phyloP scores from a whole-genome alignment of 2,113 vertebrate species.

The western clawed frog (Xenopus tropicalis) region DNA sequence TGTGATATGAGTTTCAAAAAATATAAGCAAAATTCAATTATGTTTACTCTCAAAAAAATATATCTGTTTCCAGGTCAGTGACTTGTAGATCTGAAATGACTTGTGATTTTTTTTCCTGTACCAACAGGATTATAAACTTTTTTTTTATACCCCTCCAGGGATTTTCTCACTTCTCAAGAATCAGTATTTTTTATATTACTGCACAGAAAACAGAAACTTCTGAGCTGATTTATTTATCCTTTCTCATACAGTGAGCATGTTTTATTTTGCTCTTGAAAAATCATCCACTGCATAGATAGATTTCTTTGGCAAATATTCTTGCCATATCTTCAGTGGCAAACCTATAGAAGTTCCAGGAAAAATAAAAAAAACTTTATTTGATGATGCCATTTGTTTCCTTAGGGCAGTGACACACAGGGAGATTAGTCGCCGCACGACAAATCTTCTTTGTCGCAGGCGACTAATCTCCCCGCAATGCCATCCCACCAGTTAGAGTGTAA shows the following conservation, averaged over 20 bases:
- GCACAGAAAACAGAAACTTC: not conserved
- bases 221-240: not conserved
- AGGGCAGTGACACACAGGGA: too few relatives aligned
- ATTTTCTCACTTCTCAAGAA: slow-evolving; percentile 15
- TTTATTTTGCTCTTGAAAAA: too few relatives aligned
- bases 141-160: slow-evolving; percentile 20
- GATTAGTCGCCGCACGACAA: too few relatives aligned
- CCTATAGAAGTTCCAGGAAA: too few relatives aligned
- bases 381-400: too few relatives aligned
- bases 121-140: slow-evolving; percentile 22
- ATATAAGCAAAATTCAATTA: not conserved
- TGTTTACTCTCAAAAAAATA: slow-evolving; percentile 9
- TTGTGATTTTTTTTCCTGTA: slow-evolving; percentile 11
- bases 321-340: too few relatives aligned
- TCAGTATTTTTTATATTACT: slow-evolving; percentile 16
- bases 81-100: slow-evolving; percentile 24
- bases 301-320: too few relatives aligned
- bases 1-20: not conserved
- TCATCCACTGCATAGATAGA: too few relatives aligned
- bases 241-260: not conserved
- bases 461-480: too few relatives aligned
- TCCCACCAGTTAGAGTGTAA: too few relatives aligned
- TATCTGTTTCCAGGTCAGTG: slow-evolving; percentile 32
- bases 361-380: too few relatives aligned
- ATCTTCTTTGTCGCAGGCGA: too few relatives aligned